Conservation (phyloP, 1,140 invertebrate species). For the Drosophila setifemur region DNA sequence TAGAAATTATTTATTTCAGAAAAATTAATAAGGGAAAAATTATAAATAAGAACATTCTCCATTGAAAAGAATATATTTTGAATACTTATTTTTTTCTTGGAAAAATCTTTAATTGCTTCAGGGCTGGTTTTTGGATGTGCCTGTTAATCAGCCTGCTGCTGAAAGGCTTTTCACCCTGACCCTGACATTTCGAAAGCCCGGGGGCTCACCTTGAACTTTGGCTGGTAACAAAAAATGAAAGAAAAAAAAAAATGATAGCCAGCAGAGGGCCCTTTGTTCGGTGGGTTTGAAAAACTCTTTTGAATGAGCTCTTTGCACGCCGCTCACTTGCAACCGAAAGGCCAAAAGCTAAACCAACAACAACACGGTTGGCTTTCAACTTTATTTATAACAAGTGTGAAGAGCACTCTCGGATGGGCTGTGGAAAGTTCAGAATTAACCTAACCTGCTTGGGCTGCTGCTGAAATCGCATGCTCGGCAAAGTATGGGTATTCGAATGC, state of each 20-base stretch:
- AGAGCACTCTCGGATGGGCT: background rate
- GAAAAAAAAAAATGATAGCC: slow-evolving; percentile 17
- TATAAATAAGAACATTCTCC: too few species aligned
- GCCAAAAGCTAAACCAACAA: slow-evolving; percentile 45
- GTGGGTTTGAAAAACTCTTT: slow-evolving; percentile 31
- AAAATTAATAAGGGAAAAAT: too few species aligned
- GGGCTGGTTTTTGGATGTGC: background rate
- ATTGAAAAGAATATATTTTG: too few species aligned
- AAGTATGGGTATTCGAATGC: slow-evolving; percentile 2
- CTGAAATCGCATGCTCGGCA: background rate
- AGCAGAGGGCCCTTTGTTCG: slow-evolving; percentile 12
- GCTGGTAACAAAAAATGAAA: background rate
- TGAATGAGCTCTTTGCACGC: slow-evolving; percentile 21
- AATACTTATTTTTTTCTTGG: too few species aligned
- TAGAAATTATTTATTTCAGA: too few species aligned
- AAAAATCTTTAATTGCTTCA: too few species aligned
- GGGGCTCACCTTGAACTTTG: slow-evolving; percentile 35
- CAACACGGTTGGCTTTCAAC: background rate
- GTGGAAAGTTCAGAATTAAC: slow-evolving; percentile 1
- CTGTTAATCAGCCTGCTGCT: too few species aligned
- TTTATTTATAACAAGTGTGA: background rate
- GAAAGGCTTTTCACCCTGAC: background rate
- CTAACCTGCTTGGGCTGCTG: background rate
- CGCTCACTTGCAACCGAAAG: slow-evolving; percentile 5
- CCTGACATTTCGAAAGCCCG: slow-evolving; percentile 17